Evolutionary conservation across 1,140 invertebrate genomes (phyloP), one percentile per base, ranked within the genome.

Genomic region (Atta cephalotes): DNA sequence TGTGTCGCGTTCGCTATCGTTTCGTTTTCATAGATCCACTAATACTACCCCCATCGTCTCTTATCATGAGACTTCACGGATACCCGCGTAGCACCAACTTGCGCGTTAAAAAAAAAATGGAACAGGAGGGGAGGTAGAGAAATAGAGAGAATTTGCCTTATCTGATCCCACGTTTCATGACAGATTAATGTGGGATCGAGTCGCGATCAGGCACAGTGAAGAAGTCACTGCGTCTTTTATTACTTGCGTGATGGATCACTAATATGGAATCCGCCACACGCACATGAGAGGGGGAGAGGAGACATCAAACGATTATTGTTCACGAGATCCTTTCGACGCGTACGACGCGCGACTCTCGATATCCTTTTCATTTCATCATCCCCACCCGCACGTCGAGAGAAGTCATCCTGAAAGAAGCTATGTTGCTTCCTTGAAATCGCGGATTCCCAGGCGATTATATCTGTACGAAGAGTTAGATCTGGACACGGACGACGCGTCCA

Each of bases 361-460:
- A 72, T 86, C 76, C 49, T 79, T 68, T 78, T 85, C 82, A 70
- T 70, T 39, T n/a, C 25, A 9, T 56, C 72, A 28, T 25, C 56
- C 56, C 71, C 49, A 31, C 21, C 45, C 35, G 5, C 49, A 71
- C 72, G 21, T 56, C 70, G 66, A 70, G 58, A 12, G 56, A 80
- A 88, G 60, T 65, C 45, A 18, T 6, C 7, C 18, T 63, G 60
- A 81, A 87, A 74, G 84, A 58, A 63, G 85, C n/a, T 28, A 51
- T 53, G 58, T 77, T 21, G 80, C 62, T 85, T 68, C 62, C 51
- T 72, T 28, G 56, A 21, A 60, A 71, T 90, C 89, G 87, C 89
- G 85, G 93, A 94, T 94, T 94, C 93, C 93, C 93, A 94, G 92
- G 93, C 92, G 93, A 94, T 94, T 93, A 92, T 92, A 94, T 94